These are phyloP conservation scores for Theretra japonica DNA, from an alignment of 2,888 invertebrate genomes.

Conservation along the genomic window DNA sequence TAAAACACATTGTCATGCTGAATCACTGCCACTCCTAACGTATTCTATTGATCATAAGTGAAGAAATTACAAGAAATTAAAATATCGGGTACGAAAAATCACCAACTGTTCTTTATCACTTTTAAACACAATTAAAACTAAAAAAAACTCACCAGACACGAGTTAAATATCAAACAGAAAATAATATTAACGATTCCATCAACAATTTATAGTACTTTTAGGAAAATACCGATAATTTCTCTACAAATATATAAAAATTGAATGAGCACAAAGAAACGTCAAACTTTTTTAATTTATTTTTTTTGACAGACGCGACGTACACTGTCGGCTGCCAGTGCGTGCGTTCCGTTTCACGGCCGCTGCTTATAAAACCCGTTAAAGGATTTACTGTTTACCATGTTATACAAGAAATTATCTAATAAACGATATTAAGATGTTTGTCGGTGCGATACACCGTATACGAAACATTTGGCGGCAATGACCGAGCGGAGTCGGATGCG, in stretches of 20 bases:
- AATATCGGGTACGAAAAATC: slow-evolving; percentile 1
- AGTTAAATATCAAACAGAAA: not conserved
- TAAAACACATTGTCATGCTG: slow-evolving; percentile 50
- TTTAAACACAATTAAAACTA: not conserved
- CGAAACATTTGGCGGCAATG: slow-evolving; percentile 66
- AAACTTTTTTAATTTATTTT: slow-evolving; percentile 64
- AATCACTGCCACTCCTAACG: slow-evolving; percentile 29
- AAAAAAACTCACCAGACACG: not conserved
- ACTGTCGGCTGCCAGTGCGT: slow-evolving; percentile 62
- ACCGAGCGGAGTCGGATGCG: slow-evolving; percentile 65
- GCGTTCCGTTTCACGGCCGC: slow-evolving; percentile 77
- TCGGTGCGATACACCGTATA: slow-evolving; percentile 39
- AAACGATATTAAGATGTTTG: slow-evolving; percentile 42
- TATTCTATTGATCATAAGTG: not conserved
- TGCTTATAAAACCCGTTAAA: slow-evolving; percentile 37
- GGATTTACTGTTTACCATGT: slow-evolving; percentile 5
- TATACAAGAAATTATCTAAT: slow-evolving; percentile 31
- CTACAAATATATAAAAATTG: slow-evolving; percentile 42
- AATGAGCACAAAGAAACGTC: slow-evolving; percentile 74
- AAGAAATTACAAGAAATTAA: not conserved
- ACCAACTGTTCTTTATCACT: not conserved
- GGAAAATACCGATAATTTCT: slow-evolving; percentile 56
- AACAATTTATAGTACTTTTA: slow-evolving; percentile 32
- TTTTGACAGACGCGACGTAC: slow-evolving; percentile 47
- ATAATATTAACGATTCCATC: not conserved